Conservation (phyloP, 2,797 vertebrate genomes). For the Otolemur crassicaudatus region DNA sequence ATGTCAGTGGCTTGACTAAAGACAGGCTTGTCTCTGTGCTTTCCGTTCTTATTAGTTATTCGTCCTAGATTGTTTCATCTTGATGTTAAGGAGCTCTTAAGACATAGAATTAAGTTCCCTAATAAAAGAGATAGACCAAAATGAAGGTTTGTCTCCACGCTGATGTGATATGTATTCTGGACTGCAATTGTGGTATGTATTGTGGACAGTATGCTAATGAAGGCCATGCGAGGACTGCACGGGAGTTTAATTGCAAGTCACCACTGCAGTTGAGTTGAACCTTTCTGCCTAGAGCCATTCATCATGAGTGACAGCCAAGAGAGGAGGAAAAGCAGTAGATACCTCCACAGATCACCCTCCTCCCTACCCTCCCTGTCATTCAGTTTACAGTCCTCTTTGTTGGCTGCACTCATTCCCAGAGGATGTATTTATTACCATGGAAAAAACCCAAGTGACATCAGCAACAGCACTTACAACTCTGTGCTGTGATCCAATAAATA, state of each 20-base stretch:
- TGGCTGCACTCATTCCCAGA: slow-evolving; percentile 67
- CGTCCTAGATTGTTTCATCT: neutral
- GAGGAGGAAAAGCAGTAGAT: slow-evolving; percentile 64
- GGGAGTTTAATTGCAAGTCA: slow-evolving; percentile 85
- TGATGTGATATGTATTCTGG: neutral
- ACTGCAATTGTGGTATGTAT: slow-evolving; percentile 67
- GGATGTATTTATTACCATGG: slow-evolving; percentile 73
- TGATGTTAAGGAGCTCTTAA: slow-evolving; percentile 41
- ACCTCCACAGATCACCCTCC: slow-evolving; percentile 61
- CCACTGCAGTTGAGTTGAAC: slow-evolving; percentile 81
- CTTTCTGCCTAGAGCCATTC: slow-evolving; percentile 84
- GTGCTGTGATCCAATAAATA: slow-evolving; percentile 76
- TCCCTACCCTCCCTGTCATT: slow-evolving; percentile 51
- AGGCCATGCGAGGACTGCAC: slow-evolving; percentile 65
- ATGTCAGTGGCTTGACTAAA: neutral
- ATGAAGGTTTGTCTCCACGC: neutral
- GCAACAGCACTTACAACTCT: slow-evolving; percentile 66
- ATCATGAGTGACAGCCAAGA: slow-evolving; percentile 86
- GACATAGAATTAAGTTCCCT: slow-evolving; percentile 31
- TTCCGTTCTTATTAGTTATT: slow-evolving; percentile 1
- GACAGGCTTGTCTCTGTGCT: neutral
- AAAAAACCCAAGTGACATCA: slow-evolving; percentile 77
- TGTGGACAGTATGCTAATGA: slow-evolving; percentile 80
- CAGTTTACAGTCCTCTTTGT: slow-evolving; percentile 73
- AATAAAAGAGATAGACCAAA: neutral